Conservation (phyloP, 2,113 vertebrate genomes). For the Oreochromis niloticus region DNA sequence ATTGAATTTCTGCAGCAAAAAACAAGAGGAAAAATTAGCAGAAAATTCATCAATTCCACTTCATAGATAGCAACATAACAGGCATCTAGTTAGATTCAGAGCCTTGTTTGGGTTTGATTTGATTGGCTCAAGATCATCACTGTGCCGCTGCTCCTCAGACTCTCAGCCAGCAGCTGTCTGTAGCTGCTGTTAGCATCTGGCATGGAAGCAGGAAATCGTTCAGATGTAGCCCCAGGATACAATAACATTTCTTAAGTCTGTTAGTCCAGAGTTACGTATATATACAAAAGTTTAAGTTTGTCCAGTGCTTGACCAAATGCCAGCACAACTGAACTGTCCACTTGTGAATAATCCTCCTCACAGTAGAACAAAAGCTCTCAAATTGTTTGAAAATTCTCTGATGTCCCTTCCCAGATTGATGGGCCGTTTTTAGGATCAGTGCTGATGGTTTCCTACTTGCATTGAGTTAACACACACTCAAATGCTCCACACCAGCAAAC, state of each 20-base stretch:
- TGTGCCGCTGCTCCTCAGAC: background rate
- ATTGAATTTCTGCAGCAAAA: background rate
- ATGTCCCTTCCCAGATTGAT: background rate
- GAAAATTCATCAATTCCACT: background rate
- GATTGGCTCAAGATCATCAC: slow-evolving; percentile 1
- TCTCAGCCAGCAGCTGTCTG: background rate
- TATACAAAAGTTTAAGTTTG: background rate
- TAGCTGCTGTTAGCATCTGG: background rate
- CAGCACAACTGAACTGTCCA: background rate
- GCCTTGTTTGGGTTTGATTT: background rate
- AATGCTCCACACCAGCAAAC: background rate
- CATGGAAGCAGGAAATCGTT: background rate
- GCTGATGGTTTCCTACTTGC: background rate
- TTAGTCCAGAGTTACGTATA: background rate
- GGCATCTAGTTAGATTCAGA: background rate
- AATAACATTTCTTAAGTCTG: background rate
- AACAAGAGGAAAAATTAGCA: background rate
- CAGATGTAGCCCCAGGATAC: background rate
- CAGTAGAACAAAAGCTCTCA: background rate
- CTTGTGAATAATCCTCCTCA: background rate
- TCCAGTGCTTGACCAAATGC: background rate
- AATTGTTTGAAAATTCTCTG: background rate
- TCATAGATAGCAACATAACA: background rate
- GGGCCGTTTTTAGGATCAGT: background rate
- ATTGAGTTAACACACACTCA: background rate